Conservation (phyloP, 2,113 vertebrate genomes). For the Anguilla rostrata region DNA sequence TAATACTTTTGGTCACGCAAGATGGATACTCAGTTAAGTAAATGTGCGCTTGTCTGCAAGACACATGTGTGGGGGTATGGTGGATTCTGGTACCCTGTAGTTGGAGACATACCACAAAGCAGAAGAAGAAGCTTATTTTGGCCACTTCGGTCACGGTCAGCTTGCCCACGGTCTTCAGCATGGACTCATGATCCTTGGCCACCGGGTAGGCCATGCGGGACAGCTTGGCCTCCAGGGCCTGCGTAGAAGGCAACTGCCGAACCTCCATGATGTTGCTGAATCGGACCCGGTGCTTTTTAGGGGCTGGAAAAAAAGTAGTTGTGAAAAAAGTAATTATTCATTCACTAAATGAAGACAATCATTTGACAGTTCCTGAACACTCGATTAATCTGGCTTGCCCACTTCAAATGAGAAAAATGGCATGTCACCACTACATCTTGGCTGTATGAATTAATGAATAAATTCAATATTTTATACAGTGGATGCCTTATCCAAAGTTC, state of each 20-base stretch:
- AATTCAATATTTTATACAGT: too few relatives aligned
- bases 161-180: conserved; percentile 85
- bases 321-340: background rate
- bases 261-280: conserved; percentile 98
- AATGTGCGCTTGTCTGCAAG: background rate
- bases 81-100: background rate
- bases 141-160: conserved; percentile 90
- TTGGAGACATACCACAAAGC: conserved; percentile 84
- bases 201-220: conserved; percentile 91
- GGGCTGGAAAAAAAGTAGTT: conserved; percentile 50
- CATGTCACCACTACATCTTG: background rate
- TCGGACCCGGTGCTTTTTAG: conserved; percentile 87
- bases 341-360: background rate
- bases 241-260: conserved; percentile 89
- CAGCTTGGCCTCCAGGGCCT: conserved; percentile 92
- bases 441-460: background rate
- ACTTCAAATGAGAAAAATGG: background rate
- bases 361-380: background rate
- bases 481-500: too few relatives aligned
- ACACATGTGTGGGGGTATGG: background rate
- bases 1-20: background rate
- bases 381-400: background rate
- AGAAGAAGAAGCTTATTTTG: conserved; percentile 98
- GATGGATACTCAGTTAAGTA: background rate
- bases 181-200: conserved; percentile 84